These are phyloP conservation scores for Cataglyphis livida DNA, from an alignment of 2,888 invertebrate genomes.

Conservation along the genomic window DNA sequence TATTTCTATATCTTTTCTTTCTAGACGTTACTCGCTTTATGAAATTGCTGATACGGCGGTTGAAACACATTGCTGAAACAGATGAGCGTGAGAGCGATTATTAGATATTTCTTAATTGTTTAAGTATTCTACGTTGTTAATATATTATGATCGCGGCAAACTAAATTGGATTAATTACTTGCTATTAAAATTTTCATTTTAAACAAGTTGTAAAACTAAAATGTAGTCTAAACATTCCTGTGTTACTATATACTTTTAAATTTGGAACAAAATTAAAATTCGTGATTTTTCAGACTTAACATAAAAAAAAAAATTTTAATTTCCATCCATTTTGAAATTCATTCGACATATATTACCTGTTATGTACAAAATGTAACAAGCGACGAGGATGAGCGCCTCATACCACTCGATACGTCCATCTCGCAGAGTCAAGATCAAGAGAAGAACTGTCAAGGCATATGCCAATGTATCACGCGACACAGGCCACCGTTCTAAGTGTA, in stretches of 20 bases:
- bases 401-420: conserved; percentile 92
- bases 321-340: conserved; percentile 7
- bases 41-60: conserved; percentile 87
- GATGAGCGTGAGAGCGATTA: not conserved
- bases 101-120: not conserved
- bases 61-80: conserved; percentile 90
- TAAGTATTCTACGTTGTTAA: not conserved
- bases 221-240: no score
- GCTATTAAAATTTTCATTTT: not conserved
- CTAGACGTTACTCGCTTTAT: conserved; percentile 86
- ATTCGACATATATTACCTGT: conserved; percentile 85
- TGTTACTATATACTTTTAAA: not conserved
- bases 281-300: not conserved
- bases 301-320: conserved; percentile 21
- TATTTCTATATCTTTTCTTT: conserved; percentile 87
- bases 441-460: conserved; percentile 90
- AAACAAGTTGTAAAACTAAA: not conserved
- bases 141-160: not conserved
- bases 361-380: conserved; percentile 91
- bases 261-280: not conserved
- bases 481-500: conserved; percentile 92
- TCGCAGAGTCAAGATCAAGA: conserved; percentile 89
- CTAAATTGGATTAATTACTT: not conserved
- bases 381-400: conserved; percentile 90
- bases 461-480: conserved; percentile 91